Percentiles rank a stretch among this genome's conserved stretches.
phyloP scores from a whole-genome alignment of 2,888 invertebrate species.

The Tetranychus piercei region DNA sequence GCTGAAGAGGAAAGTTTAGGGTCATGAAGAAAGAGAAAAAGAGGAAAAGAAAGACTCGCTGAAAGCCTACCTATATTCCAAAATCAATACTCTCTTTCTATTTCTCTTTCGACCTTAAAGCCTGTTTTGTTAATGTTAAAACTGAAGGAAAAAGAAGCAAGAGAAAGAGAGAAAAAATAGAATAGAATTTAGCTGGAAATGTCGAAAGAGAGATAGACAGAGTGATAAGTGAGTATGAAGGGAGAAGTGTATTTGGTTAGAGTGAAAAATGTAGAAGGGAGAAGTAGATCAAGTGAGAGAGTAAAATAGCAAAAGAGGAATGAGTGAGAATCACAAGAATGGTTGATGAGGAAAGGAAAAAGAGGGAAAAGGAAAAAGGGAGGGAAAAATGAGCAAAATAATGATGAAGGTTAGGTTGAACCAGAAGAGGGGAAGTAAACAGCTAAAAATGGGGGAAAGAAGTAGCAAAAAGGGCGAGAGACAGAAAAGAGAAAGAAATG shows the following conservation, averaged over 20 bases:
- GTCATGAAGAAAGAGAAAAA: background rate
- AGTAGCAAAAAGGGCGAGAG: background rate
- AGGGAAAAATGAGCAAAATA: background rate
- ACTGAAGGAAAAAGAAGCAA: background rate
- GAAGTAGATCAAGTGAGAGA: background rate
- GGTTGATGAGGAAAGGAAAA: background rate
- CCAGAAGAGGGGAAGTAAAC: background rate
- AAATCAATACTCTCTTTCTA: slow-evolving; percentile 1
- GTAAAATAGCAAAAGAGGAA: background rate
- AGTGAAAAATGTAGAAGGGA: background rate
- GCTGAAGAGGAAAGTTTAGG: background rate
- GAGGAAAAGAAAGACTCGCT: background rate
- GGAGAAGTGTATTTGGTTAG: background rate
- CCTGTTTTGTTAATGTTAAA: background rate
- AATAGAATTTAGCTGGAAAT: slow-evolving; percentile 8
- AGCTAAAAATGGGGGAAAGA: background rate
- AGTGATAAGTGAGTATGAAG: background rate
- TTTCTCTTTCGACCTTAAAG: background rate
- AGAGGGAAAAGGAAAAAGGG: background rate
- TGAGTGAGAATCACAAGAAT: background rate
- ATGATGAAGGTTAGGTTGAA: background rate
- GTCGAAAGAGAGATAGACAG: slow-evolving; percentile 5
- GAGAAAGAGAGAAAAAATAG: slow-evolving; percentile 11
- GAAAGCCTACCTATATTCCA: background rate
- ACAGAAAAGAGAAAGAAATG: background rate